Conservation (phyloP, 2,888 invertebrate genomes). For the Oscheius sp. region DNA sequence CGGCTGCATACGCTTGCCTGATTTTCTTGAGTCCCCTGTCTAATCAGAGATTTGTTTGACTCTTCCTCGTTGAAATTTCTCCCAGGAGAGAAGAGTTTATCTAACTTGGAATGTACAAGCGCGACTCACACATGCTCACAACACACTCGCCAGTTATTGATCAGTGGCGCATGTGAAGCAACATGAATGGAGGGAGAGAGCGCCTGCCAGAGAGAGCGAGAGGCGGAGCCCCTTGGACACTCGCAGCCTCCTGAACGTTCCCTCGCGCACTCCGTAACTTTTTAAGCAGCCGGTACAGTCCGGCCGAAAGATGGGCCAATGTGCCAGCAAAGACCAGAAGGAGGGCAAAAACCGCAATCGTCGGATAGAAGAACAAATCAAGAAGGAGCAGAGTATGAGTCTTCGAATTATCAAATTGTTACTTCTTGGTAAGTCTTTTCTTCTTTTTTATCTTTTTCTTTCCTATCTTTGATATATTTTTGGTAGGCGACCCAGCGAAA, state of each 20-base stretch:
- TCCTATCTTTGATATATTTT: too few relatives aligned
- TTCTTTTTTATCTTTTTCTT: background rate
- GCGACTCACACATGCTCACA: constrained; percentile 10
- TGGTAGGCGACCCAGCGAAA: too few relatives aligned
- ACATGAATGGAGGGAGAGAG: constrained; percentile 32
- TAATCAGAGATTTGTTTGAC: background rate
- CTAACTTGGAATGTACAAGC: constrained; percentile 18
- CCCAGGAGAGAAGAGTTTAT: constrained; percentile 4
- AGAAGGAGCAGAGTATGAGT: constrained; percentile 72
- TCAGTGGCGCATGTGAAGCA: constrained; percentile 23
- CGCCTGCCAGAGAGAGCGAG: constrained; percentile 17
- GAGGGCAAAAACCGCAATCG: constrained; percentile 69
- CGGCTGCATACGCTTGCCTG: background rate
- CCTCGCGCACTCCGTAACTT: background rate
- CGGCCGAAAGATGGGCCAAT: constrained; percentile 68
- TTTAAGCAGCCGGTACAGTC: background rate
- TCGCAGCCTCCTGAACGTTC: constrained; percentile 1
- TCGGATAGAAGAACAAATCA: constrained; percentile 72
- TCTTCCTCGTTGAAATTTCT: background rate
- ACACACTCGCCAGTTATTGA: constrained; percentile 25
- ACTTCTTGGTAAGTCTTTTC: constrained; percentile 63
- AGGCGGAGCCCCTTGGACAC: constrained; percentile 12
- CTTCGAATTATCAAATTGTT: constrained; percentile 72
- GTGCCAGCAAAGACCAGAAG: constrained; percentile 72
- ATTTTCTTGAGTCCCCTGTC: background rate